These are phyloP conservation scores for Cyclina sinensis DNA, from an alignment of 1,140 invertebrate species.

Conservation along the genomic window DNA sequence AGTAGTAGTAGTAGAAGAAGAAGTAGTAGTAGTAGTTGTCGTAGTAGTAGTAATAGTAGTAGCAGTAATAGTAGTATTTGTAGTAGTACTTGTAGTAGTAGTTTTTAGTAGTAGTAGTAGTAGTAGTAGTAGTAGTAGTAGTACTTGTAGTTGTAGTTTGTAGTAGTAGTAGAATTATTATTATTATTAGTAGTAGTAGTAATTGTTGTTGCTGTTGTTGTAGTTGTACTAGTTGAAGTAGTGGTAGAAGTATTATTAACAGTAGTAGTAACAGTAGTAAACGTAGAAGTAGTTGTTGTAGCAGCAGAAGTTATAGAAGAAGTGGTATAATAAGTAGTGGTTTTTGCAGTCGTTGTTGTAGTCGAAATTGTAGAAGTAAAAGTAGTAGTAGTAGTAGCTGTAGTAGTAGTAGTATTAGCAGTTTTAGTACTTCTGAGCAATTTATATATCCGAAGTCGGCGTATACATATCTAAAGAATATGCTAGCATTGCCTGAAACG, in stretches of 20 bases:
- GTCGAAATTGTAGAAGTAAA: background rate
- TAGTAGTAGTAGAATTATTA: constrained; percentile 34
- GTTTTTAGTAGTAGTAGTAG: no score
- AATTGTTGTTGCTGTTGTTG: constrained; percentile 1
- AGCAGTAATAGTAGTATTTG: no score
- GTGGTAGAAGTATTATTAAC: constrained; percentile 4
- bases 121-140: constrained; percentile 33
- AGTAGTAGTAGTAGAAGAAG: background rate
- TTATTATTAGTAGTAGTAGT: constrained; percentile 28
- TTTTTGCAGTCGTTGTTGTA: background rate
- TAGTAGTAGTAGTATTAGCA: no score
- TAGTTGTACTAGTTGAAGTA: constrained; percentile 24
- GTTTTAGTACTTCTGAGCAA: no score
- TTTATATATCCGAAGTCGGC: constrained; percentile 87
- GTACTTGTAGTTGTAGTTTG: background rate
- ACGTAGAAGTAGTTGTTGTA: background rate
- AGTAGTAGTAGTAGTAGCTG: constrained; percentile 8
- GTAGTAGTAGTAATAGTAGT: no score
- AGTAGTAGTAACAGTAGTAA: constrained; percentile 17
- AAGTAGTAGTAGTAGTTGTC: no score
- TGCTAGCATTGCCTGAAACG: constrained; percentile 76
- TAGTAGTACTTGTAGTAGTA: no score
- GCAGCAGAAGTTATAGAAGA: background rate
- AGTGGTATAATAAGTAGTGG: background rate
- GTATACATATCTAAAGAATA: constrained; percentile 87